Percentiles rank a stretch among this genome's conserved stretches.
These are phyloP conservation scores for Sclerodermus sp. DNA, from an alignment of 2,888 invertebrate genomes.

Conservation along the genomic window DNA sequence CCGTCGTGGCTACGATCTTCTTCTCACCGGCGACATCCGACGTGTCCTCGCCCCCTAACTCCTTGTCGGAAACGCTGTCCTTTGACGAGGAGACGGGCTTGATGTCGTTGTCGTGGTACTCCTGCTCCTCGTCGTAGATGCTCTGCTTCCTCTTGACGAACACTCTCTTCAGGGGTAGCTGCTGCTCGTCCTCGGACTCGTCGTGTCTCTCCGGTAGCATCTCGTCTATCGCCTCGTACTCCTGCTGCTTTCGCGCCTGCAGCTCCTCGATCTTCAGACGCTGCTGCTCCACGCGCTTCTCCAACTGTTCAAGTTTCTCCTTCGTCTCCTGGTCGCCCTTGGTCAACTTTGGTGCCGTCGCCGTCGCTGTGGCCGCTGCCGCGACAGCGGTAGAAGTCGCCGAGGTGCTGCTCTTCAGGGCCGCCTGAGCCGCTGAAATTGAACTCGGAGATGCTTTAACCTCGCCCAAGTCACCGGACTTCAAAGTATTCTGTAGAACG, in stretches of 20 bases:
- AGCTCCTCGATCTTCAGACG: conserved; percentile 52
- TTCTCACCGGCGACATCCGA: conserved; percentile 2
- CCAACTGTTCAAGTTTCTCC: conserved; percentile 50
- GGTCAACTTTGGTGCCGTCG: conserved; percentile 14
- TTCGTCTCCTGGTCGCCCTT: conserved; percentile 51
- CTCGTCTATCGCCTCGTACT: conserved; percentile 49
- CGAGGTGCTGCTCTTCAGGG: too few species aligned
- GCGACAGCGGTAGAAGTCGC: too few species aligned
- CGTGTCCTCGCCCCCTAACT: conserved; percentile 14
- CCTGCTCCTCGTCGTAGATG: conserved; percentile 53
- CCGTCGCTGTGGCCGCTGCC: conserved; percentile 12
- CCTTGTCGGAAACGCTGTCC: not conserved
- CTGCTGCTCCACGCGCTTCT: conserved; percentile 52
- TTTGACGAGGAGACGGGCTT: conserved; percentile 6
- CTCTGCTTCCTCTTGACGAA: conserved; percentile 64
- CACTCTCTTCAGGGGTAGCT: conserved; percentile 63
- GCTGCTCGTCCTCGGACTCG: conserved; percentile 52
- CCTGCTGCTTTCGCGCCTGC: conserved; percentile 49
- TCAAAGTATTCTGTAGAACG: conserved; percentile 33
- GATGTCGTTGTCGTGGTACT: conserved; percentile 43
- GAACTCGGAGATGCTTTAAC: conserved; percentile 42
- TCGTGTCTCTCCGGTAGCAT: conserved; percentile 54
- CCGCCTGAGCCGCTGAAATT: too few species aligned
- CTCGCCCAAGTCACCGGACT: conserved; percentile 32
- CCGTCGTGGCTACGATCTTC: too few species aligned